Evolutionary conservation across 2,113 vertebrate species (phyloP).

Genomic region (Seriola dumerili): DNA sequence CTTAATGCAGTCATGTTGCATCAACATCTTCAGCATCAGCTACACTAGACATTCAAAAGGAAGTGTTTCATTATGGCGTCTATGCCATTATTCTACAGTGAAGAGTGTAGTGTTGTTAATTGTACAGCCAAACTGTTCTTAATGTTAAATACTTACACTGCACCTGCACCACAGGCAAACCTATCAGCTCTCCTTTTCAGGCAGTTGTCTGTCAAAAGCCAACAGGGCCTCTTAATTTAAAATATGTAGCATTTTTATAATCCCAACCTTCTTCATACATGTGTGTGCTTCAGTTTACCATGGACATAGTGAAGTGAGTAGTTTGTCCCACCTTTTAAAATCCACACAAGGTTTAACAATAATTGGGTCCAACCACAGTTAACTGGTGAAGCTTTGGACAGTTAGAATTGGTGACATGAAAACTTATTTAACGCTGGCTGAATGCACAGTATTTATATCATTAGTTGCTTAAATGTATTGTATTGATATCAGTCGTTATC

Average conservation of each 20-base stretch:
- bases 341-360: not conserved
- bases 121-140: not conserved
- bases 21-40: not conserved
- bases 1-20: not conserved
- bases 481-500: no score
- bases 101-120: not conserved
- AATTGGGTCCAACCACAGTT: not conserved
- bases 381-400: not conserved
- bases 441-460: not conserved
- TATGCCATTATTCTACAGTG: not conserved
- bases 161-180: not conserved
- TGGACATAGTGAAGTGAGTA: not conserved
- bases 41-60: not conserved
- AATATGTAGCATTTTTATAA: not conserved
- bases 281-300: not conserved
- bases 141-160: not conserved
- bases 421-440: not conserved
- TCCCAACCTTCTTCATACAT: not conserved
- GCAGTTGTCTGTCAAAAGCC: not conserved
- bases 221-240: not conserved
- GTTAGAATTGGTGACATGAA: not conserved
- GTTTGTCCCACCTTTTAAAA: not conserved
- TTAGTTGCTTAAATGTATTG: not conserved
- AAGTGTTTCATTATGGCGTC: not conserved
- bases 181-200: not conserved